A percentile compares a stretch with the other conserved stretches of the same genome.
These are phyloP conservation scores for Thumatha senex DNA, from an alignment of 2,888 invertebrate genomes.

Conservation along the genomic window DNA sequence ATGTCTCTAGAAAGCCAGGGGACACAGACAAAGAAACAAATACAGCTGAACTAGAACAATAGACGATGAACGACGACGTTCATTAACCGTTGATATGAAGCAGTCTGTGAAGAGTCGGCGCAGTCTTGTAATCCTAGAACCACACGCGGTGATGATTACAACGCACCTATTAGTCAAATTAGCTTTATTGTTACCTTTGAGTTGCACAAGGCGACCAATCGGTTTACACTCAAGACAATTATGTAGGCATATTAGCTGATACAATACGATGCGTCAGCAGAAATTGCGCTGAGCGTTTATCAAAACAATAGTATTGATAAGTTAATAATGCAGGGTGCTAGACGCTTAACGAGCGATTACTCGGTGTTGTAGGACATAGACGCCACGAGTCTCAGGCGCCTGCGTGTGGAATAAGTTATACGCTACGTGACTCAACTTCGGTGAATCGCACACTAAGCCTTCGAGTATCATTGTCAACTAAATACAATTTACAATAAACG, in stretches of 20 bases:
- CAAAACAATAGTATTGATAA: conserved; percentile 84
- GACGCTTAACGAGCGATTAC: conserved; percentile 75
- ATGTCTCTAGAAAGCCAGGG: conserved; percentile 24
- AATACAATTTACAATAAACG: conserved; percentile 60
- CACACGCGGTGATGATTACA: conserved; percentile 82
- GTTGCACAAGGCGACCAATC: conserved; percentile 74
- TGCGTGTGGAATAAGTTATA: conserved; percentile 67
- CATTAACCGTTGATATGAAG: conserved; percentile 61
- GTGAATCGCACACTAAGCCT: conserved; percentile 39
- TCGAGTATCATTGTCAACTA: conserved; percentile 45
- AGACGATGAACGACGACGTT: conserved; percentile 61
- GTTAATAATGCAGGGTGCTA: conserved; percentile 78
- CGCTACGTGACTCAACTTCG: conserved; percentile 60
- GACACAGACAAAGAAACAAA: conserved; percentile 42
- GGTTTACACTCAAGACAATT: conserved; percentile 78
- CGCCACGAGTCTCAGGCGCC: conserved; percentile 56
- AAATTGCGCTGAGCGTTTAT: conserved; percentile 78
- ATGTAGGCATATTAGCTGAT: conserved; percentile 64
- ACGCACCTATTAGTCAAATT: conserved; percentile 83
- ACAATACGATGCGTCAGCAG: conserved; percentile 81
- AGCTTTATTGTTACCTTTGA: conserved; percentile 78
- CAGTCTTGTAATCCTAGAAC: conserved; percentile 76
- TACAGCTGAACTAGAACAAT: conserved; percentile 70
- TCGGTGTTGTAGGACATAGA: conserved; percentile 61
- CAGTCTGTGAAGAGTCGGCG: conserved; percentile 54